A percentile compares a stretch with the other conserved stretches of the same genome.
Evolutionary conservation across 1,140 invertebrate species (phyloP).

Genomic region (Nebria ingens): DNA sequence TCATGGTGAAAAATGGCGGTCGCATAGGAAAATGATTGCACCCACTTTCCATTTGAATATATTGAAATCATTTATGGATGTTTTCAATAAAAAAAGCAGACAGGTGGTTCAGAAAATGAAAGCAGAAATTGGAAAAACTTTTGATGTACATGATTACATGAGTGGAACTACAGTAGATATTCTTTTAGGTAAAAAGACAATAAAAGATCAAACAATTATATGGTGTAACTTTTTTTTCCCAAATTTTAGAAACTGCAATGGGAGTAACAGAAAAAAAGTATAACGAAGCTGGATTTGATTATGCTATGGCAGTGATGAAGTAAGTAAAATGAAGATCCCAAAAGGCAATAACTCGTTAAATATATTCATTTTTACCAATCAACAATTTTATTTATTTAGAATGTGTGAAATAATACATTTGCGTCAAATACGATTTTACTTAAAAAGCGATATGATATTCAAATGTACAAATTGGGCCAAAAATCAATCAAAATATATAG

Average conservation of each 20-base stretch:
- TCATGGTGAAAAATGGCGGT: slow-evolving; percentile 73
- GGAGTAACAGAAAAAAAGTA: slow-evolving; percentile 50
- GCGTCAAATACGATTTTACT: slow-evolving; percentile 49
- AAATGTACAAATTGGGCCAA: slow-evolving; percentile 46
- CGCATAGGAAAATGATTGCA: slow-evolving; percentile 75
- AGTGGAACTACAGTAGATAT: slow-evolving; percentile 77
- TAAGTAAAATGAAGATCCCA: no score
- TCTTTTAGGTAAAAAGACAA: slow-evolving; percentile 51
- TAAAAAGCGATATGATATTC: slow-evolving; percentile 49
- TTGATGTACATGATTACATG: slow-evolving; percentile 73
- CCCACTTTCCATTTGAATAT: slow-evolving; percentile 88
- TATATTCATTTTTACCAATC: background rate
- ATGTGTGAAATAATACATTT: slow-evolving; percentile 63
- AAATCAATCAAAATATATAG: slow-evolving; percentile 47
- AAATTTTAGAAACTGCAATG: slow-evolving; percentile 52
- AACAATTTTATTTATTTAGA: slow-evolving; percentile 29
- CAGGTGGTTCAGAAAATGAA: slow-evolving; percentile 56
- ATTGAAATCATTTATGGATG: slow-evolving; percentile 70
- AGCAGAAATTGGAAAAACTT: slow-evolving; percentile 48
- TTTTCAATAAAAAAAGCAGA: slow-evolving; percentile 73
- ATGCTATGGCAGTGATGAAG: slow-evolving; percentile 62
- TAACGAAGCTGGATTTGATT: slow-evolving; percentile 52
- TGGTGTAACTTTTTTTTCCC: slow-evolving; percentile 1
- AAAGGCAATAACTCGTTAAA: no score
- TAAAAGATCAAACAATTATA: slow-evolving; percentile 19